A percentile compares a stretch with the other conserved stretches of the same genome.
These are phyloP conservation scores for Mamestra configurata DNA, from an alignment of 1,140 invertebrate species.

Conservation along the genomic window DNA sequence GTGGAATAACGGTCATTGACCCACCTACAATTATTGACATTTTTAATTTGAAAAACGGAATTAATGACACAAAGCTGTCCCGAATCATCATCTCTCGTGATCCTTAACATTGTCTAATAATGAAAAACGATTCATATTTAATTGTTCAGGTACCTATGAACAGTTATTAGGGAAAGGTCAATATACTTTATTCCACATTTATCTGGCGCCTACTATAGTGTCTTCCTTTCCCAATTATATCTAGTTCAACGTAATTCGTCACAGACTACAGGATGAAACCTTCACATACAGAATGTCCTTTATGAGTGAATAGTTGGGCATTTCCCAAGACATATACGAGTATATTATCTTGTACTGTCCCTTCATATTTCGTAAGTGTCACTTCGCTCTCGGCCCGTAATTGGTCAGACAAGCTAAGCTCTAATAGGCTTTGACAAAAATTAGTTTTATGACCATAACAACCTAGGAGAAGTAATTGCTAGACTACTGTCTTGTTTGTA, in stretches of 20 bases:
- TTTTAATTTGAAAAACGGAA: no score
- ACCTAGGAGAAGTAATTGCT: neutral
- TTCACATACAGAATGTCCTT: neutral
- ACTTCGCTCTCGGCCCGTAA: neutral
- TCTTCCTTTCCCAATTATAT: neutral
- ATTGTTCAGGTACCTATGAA: no score
- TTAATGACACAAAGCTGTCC: no score
- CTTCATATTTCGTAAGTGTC: neutral
- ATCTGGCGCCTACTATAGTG: no score
- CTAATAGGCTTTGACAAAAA: neutral
- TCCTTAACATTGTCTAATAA: no score
- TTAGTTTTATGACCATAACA: neutral
- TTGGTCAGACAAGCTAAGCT: neutral
- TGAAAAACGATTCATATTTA: no score
- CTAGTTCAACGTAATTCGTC: neutral
- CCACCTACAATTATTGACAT: no score
- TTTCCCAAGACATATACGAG: neutral
- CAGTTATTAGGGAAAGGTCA: no score
- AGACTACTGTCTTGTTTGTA: neutral
- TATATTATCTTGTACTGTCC: neutral
- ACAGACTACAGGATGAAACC: neutral
- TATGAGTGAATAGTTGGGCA: neutral
- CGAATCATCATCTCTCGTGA: no score
- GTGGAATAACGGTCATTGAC: no score
- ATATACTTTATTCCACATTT: no score